A percentile compares a stretch with the other conserved stretches of the same genome.
Conservation (phyloP, 2,888 invertebrate genomes). For the Lissocephala sabroskyi region DNA sequence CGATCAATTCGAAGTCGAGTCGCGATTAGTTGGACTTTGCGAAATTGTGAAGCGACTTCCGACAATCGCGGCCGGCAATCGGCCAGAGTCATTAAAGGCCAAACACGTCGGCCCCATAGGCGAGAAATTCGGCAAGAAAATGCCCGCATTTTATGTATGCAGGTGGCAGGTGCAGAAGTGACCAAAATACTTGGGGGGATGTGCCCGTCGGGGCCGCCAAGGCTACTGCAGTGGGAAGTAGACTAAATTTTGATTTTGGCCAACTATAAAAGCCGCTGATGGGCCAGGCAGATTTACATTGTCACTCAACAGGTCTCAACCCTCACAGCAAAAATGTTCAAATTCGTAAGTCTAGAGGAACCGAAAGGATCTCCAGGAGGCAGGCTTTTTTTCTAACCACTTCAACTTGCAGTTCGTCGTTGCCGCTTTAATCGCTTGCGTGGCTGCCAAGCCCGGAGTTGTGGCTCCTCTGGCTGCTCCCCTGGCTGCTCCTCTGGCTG, state of each 20-base stretch:
- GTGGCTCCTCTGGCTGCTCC: constrained; percentile 60
- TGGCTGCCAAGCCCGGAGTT: constrained; percentile 49
- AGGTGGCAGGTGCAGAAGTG: constrained; percentile 20
- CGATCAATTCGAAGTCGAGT: too few relatives aligned
- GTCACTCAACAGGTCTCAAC: constrained; percentile 26
- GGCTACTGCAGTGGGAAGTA: too few relatives aligned
- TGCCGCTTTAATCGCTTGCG: constrained; percentile 50
- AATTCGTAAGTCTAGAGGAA: constrained; percentile 54
- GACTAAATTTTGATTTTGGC: constrained; percentile 13
- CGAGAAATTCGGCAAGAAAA: constrained; percentile 2
- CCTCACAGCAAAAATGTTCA: constrained; percentile 53
- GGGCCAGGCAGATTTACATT: constrained; percentile 24
- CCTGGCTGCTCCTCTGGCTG: constrained; percentile 78
- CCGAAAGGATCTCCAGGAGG: background rate
- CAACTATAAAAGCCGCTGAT: constrained; percentile 51
- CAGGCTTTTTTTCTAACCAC: too few relatives aligned
- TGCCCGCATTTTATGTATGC: too few relatives aligned
- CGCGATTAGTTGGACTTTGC: too few relatives aligned
- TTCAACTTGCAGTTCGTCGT: constrained; percentile 46
- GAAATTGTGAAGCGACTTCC: too few relatives aligned
- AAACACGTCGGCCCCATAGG: constrained; percentile 32
- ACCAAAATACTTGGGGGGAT: constrained; percentile 23
- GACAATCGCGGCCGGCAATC: background rate
- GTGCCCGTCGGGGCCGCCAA: too few relatives aligned
- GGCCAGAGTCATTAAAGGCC: constrained; percentile 19